These are phyloP conservation scores for Trachelus tabidus DNA, from an alignment of 2,888 invertebrate species.

Conservation along the genomic window DNA sequence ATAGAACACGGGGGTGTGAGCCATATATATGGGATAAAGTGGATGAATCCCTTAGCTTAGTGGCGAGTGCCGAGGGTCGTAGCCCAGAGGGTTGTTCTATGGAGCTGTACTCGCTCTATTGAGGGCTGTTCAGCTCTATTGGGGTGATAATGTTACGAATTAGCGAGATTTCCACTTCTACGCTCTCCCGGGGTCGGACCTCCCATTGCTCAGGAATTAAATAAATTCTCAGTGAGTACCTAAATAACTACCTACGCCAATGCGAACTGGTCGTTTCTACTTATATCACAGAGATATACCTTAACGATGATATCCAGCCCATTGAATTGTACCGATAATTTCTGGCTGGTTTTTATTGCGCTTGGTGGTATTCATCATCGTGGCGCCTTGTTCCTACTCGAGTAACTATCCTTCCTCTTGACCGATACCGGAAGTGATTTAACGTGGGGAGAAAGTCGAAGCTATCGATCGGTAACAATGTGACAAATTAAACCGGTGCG, in stretches of 20 bases:
- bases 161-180: constrained; percentile 60
- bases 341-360: background rate
- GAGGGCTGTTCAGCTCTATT: constrained; percentile 56
- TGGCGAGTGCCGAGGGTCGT: constrained; percentile 48
- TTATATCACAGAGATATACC: background rate
- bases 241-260: constrained; percentile 24
- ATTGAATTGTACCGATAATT: background rate
- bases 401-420: background rate
- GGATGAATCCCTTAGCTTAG: constrained; percentile 57
- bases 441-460: background rate
- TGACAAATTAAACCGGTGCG: constrained; percentile 25
- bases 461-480: constrained; percentile 3
- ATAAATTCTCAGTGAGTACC: constrained; percentile 29
- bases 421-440: background rate
- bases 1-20: constrained; percentile 30
- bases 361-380: background rate
- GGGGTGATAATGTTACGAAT: constrained; percentile 64
- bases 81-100: constrained; percentile 44
- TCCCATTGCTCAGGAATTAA: constrained; percentile 39
- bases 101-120: constrained; percentile 48
- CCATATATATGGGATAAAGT: constrained; percentile 39
- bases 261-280: background rate
- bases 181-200: constrained; percentile 24
- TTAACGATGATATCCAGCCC: background rate
- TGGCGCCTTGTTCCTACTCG: background rate